These are phyloP conservation scores for Drosophila anceps DNA, from an alignment of 2,888 invertebrate species.

Conservation along the genomic window DNA sequence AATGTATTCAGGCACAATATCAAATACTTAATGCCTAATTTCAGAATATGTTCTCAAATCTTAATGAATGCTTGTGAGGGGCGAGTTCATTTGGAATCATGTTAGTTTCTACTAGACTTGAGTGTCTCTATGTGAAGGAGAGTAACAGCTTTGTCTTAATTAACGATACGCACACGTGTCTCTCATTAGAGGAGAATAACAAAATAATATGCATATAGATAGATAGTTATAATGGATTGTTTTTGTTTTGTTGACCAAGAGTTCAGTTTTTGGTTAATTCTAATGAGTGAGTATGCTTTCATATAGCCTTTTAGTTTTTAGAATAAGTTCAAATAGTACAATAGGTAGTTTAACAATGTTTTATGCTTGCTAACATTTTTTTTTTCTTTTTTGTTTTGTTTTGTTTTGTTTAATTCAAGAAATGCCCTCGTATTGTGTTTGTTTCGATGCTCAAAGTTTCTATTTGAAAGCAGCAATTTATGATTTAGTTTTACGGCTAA, in stretches of 20 bases:
- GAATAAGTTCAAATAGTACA: slow-evolving; percentile 56
- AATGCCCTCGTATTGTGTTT: slow-evolving; percentile 52
- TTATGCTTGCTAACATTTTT: slow-evolving; percentile 28
- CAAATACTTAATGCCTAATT: not conserved
- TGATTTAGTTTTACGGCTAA: slow-evolving; percentile 37
- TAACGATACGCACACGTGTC: slow-evolving; percentile 24
- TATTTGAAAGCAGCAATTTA: slow-evolving; percentile 62
- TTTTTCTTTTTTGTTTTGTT: not conserved
- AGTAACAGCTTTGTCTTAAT: slow-evolving; percentile 20
- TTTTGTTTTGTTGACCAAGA: slow-evolving; percentile 64
- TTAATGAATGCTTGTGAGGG: not conserved
- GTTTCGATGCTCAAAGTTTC: slow-evolving; percentile 57
- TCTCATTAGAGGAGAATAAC: slow-evolving; percentile 32
- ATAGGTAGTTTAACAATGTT: slow-evolving; percentile 64
- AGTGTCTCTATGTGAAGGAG: slow-evolving; percentile 11
- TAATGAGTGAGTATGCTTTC: slow-evolving; percentile 60
- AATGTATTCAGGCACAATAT: slow-evolving; percentile 6
- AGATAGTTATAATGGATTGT: slow-evolving; percentile 33
- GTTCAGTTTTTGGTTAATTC: slow-evolving; percentile 78
- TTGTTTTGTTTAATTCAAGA: slow-evolving; percentile 18
- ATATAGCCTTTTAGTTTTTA: slow-evolving; percentile 41
- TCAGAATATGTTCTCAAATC: not conserved
- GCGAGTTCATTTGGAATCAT: too few relatives aligned
- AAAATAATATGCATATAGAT: slow-evolving; percentile 36
- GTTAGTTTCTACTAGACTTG: not conserved